Evolutionary conservation across 2,888 invertebrate genomes (phyloP), one percentile per base, ranked within the genome.

Genomic region (Sclerodermus sp.): DNA sequence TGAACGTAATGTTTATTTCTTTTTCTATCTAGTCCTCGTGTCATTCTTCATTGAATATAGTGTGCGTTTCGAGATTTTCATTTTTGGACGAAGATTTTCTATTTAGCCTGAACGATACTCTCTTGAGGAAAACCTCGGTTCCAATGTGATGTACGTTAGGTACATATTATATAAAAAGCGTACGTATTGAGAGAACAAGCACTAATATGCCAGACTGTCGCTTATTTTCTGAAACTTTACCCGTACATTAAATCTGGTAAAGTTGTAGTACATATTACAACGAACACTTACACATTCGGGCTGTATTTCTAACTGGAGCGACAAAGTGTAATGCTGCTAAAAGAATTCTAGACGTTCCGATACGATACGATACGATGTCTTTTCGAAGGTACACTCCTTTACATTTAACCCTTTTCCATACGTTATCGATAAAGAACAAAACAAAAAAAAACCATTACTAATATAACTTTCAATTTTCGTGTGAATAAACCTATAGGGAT

Each of bases 161-260:
- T 57, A 45, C 61, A 48, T 47, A 44, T 53, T 38, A n/a, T 14
- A 37, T 42, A 46, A 37, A 23, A 49, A 49, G 34, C 38, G 40
- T 17, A 37, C 16, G 12, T n/a, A 50, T 34, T 42, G 40, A 44
- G 34, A 47, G 34, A 54, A 54, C 54, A 41, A 61, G 52, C 55
- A 59, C 61, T 62, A 53, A 55, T 65, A 66, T 59, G 62, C 56
- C 64, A 64, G 67, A 71, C 70, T 67, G 64, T 72, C 69, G 70
- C 68, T 72, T 73, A 72, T 71, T 71, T 73, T 73, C 70, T 62
- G 68, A 72, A 60, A 67, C 64, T 71, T 69, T 68, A 71, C 60
- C 67, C 62, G 60, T 63, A 62, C 58, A 60, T 57, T 59, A 60
- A 55, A 53, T 50, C 49, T 57, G 64, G 59, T 59, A 55, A 60